phyloP scores from a whole-genome alignment of 1,140 invertebrate species.

The Drosophila sechellia region DNA sequence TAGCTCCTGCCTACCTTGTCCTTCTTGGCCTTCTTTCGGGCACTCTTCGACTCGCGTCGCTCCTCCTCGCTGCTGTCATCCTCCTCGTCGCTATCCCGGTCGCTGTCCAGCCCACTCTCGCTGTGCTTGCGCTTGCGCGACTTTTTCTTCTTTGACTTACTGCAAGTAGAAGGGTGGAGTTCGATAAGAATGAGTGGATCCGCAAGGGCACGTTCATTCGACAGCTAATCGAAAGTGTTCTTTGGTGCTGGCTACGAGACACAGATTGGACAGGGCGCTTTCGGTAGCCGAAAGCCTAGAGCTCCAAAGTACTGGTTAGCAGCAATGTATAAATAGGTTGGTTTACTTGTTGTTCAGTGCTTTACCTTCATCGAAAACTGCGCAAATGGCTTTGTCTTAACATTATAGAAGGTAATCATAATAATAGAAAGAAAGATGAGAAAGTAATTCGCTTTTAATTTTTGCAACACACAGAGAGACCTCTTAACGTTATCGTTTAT shows the following conservation, averaged over 20 bases:
- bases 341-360: constrained; percentile 74
- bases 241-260: constrained; percentile 27
- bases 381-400: constrained; percentile 84
- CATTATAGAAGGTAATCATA: constrained; percentile 79
- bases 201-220: neutral
- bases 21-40: constrained; percentile 85
- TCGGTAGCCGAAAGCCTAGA: constrained; percentile 18
- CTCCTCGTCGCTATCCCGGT: constrained; percentile 84
- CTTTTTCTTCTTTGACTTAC: constrained; percentile 86
- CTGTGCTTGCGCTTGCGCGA: constrained; percentile 84
- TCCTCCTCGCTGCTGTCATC: constrained; percentile 85
- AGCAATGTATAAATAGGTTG: constrained; percentile 68
- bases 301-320: constrained; percentile 45
- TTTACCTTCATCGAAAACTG: constrained; percentile 84
- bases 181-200: constrained; percentile 14
- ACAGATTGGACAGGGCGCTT: constrained; percentile 40
- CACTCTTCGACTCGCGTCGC: constrained; percentile 65
- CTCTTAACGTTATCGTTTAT: constrained; percentile 58
- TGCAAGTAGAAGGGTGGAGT: constrained; percentile 70
- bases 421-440: constrained; percentile 85
- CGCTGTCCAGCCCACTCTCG: constrained; percentile 79
- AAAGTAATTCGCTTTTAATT: constrained; percentile 84
- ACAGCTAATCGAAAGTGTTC: constrained; percentile 18
- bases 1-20: constrained; percentile 85
- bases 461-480: constrained; percentile 62